These are phyloP conservation scores for Bufotes viridis DNA, from an alignment of 2,797 vertebrate species.

Conservation along the genomic window DNA sequence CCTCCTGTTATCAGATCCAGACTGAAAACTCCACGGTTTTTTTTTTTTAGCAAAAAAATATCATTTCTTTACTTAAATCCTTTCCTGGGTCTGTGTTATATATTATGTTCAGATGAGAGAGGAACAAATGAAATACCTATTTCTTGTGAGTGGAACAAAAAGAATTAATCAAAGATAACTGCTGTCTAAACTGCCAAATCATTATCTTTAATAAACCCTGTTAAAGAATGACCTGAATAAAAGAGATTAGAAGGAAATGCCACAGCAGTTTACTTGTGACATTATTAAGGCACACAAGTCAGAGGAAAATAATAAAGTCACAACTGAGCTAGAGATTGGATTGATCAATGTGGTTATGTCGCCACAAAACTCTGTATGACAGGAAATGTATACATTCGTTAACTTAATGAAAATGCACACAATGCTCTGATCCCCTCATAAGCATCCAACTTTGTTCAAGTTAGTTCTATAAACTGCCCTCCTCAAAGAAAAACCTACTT, in stretches of 20 bases:
- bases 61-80: constrained; percentile 32
- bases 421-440: background rate
- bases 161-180: constrained; percentile 35
- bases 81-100: background rate
- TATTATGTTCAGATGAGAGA: background rate
- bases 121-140: constrained; percentile 37
- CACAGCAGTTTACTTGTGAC: constrained; percentile 15
- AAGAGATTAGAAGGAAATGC: constrained; percentile 17
- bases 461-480: background rate
- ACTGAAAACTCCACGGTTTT: constrained; percentile 15
- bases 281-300: background rate
- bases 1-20: constrained; percentile 23
- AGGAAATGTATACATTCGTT: too few relatives aligned
- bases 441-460: background rate
- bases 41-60: constrained; percentile 26
- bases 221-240: background rate
- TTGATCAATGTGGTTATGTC: background rate
- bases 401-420: background rate
- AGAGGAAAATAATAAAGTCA: constrained; percentile 6
- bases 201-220: constrained; percentile 43
- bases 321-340: background rate
- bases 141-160: constrained; percentile 25
- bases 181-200: constrained; percentile 33
- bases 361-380: background rate
- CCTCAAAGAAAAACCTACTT: too few relatives aligned